Conservation (phyloP, 2,113 vertebrate species). For the Centropristis striata region DNA sequence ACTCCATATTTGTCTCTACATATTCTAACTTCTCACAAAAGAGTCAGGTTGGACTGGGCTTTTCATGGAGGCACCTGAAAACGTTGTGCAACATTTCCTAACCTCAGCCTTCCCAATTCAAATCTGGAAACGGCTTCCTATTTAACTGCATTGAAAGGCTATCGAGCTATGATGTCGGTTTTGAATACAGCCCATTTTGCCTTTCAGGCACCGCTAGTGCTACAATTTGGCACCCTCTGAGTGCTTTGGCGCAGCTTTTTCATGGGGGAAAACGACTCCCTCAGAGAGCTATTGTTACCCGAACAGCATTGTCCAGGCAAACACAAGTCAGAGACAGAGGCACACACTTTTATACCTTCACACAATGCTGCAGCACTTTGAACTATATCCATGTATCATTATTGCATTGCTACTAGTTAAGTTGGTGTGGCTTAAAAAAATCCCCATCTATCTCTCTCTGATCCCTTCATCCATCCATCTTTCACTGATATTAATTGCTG, state of each 20-base stretch:
- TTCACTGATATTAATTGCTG: conserved; percentile 76
- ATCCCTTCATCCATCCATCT: conserved; percentile 65
- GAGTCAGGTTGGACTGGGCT: conserved; percentile 4
- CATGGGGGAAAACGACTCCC: conserved; percentile 44
- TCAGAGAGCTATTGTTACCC: conserved; percentile 39
- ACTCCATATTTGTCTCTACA: conserved; percentile 23
- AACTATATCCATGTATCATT: conserved; percentile 21
- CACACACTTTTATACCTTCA: not conserved
- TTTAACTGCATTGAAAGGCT: conserved; percentile 53
- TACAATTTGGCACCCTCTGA: conserved; percentile 43
- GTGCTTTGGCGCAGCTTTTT: conserved; percentile 47
- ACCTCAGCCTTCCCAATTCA: conserved; percentile 25
- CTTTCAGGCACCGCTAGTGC: conserved; percentile 28
- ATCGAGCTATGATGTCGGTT: conserved; percentile 42
- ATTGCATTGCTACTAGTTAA: conserved; percentile 32
- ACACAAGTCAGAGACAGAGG: conserved; percentile 8
- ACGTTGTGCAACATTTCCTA: conserved; percentile 12
- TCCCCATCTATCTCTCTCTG: conserved; percentile 51
- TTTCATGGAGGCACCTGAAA: conserved; percentile 13
- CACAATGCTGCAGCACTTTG: conserved; percentile 3
- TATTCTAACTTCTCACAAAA: conserved; percentile 31
- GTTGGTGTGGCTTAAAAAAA: conserved; percentile 36
- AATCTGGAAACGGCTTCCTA: conserved; percentile 28
- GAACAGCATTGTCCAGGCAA: conserved; percentile 34
- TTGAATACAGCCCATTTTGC: conserved; percentile 58